A percentile compares a stretch with the other conserved stretches of the same genome.
Conservation (phyloP, 2,888 invertebrate species). For the Cloeon dipterum region DNA sequence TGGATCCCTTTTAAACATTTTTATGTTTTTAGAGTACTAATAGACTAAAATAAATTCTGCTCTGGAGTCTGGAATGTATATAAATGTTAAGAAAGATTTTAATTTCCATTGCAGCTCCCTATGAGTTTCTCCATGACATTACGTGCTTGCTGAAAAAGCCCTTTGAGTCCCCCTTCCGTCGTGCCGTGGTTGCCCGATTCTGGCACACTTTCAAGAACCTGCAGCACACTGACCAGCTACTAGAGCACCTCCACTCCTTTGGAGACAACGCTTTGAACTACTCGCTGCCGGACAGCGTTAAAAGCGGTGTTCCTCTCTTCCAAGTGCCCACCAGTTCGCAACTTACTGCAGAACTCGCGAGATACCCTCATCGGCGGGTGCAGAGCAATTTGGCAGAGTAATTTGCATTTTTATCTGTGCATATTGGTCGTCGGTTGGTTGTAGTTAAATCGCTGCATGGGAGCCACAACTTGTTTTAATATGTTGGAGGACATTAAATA, state of each 20-base stretch:
- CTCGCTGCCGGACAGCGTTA: conserved; percentile 41
- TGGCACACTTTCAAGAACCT: conserved; percentile 38
- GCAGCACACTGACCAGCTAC: conserved; percentile 36
- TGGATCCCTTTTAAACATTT: too few relatives aligned
- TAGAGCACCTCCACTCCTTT: conserved; percentile 49
- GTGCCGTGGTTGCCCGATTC: conserved; percentile 38
- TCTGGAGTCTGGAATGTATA: too few relatives aligned
- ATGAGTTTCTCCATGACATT: conserved; percentile 52
- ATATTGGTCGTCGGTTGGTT: too few relatives aligned
- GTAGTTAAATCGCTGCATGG: too few relatives aligned
- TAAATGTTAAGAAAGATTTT: not conserved
- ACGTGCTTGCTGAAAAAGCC: conserved; percentile 37
- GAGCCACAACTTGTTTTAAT: too few relatives aligned
- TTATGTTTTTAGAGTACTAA: too few relatives aligned
- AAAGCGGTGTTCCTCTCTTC: conserved; percentile 46
- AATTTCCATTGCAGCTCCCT: conserved; percentile 24
- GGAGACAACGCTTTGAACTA: conserved; percentile 32
- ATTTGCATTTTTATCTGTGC: too few relatives aligned
- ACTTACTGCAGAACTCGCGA: conserved; percentile 17
- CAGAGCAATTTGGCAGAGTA: too few relatives aligned
- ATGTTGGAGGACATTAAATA: too few relatives aligned
- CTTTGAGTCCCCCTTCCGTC: conserved; percentile 36
- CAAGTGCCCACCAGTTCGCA: conserved; percentile 23
- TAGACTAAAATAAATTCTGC: too few relatives aligned
- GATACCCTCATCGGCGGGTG: conserved; percentile 18